Evolutionary conservation across 2,888 invertebrate genomes (phyloP).

Genomic region (Oligia strigilis): DNA sequence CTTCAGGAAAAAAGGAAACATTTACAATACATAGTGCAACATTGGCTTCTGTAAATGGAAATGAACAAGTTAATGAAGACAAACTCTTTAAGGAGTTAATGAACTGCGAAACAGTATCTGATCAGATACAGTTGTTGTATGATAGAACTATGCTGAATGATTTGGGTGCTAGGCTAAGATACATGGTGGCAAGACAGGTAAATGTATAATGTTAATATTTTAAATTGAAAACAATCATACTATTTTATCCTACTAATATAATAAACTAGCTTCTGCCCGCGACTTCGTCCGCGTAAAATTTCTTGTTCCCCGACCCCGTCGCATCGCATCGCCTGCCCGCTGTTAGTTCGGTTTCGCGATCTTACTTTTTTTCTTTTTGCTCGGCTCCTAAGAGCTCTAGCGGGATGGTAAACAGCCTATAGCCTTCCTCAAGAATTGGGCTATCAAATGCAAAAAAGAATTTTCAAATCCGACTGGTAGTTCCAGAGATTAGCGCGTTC

Average conservation of each 20-base stretch:
- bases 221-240: not conserved
- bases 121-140: conserved; percentile 93
- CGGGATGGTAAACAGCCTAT: too few species aligned
- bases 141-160: conserved; percentile 92
- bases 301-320: too few species aligned
- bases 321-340: too few species aligned
- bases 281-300: too few species aligned
- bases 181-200: conserved; percentile 93
- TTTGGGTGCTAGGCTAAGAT: conserved; percentile 93
- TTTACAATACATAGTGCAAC: conserved; percentile 53
- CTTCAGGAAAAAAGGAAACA: conserved; percentile 74
- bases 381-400: too few species aligned
- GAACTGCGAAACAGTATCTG: conserved; percentile 89
- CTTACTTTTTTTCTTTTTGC: too few species aligned
- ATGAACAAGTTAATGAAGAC: conserved; percentile 80
- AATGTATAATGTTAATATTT: not conserved
- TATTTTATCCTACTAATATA: not conserved
- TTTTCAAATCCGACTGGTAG: too few species aligned
- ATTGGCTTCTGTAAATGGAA: conserved; percentile 86
- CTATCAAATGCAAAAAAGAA: too few species aligned
- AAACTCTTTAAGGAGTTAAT: conserved; percentile 85
- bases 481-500: too few species aligned
- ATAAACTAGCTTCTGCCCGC: too few species aligned
- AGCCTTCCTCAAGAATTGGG: too few species aligned
- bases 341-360: too few species aligned